Base-by-base conservation (phyloP, 2,797 vertebrate species). In the Chelon auratus region DNA sequence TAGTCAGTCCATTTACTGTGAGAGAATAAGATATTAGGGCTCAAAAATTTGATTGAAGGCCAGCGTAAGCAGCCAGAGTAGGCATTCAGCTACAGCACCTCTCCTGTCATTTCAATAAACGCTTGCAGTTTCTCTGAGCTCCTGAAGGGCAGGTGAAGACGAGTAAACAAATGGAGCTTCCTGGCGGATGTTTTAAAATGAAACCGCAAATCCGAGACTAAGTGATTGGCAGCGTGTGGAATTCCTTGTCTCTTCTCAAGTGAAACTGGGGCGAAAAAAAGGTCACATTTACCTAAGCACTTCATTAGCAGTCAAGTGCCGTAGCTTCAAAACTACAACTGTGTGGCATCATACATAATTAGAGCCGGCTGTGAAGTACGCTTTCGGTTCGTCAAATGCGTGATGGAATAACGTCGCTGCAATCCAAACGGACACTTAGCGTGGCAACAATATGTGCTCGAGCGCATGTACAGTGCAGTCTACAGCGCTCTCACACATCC, bases 231-330 rank as follows among this genome's bases (percentile, higher is more conserved):
- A 68, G 63, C 17, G 70, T 58, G 81, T 84, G 50, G 62, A 79
- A 79, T 62, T 65, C 17, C 33, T 69, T 18, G 39, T 26, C 57
- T 73, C 48, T 43, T 65, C 15, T 43, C 26, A 65, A 57, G 72
- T 70, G 36, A 79, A 80, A 71, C 14, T 24, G 36, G 51, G n/a
- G 30, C 58, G 51, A 40, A 75, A 61, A 33, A 43, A 54, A 59
- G 68, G 62, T 50, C 18, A 12, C 78, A 82, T 81, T 81, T 85
- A 75, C 75, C 84, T 85, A 82, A 86, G 78, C 55, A 64, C 82
- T 74, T 47, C 66, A 90, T 87, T 83, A 82, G 66, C 37, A 90
- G 80, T 90, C 85, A 84, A 89, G 83, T 69, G 71, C 54, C 77
- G 78, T 63, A 80, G 76, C 65, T 77, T 81, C 40, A 63, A 66